Base-by-base conservation (phyloP, 1,140 invertebrate genomes). In the Psix sp. region DNA sequence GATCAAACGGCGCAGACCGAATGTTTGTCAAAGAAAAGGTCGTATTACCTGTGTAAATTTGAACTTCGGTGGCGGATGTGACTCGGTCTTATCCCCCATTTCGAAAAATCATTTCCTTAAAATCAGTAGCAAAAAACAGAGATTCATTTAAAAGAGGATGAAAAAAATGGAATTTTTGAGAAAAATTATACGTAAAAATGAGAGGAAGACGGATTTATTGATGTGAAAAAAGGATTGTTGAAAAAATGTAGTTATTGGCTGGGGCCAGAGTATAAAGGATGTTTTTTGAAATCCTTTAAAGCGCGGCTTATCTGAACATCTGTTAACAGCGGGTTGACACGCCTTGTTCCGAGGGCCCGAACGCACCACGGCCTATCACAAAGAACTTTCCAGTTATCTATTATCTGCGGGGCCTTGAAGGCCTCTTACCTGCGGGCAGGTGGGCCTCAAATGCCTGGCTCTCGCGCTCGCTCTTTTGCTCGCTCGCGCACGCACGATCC, bases 381-480 rank as follows among this genome's bases (percentile, higher is more conserved):
- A 83, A 85, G 80, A 76, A 71, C 76, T 80, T 82, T 60, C 67
- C 79, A 78, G 82, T 86, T 85, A 86, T 84, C 83, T 85, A 82
- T 86, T 85, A 86, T 84, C 82, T 83, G 74, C 72, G 54, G 74
- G 74, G 77, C 77, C 79, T 78, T 82, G 74, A 77, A 79, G 76
- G 67, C 80, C 76, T 77, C 77, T 80, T 86, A 86, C 84, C 84
- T 86, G 84, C 77, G 70, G 80, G 78, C 83, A 84, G 82, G 82
- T 86, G 80, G 80, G 75, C 79, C 74, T 72, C 83, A 77, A 86
- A 84, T 85, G 81, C 7, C 26, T 29, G 7, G 7, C 26, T 7
- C 60, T 26, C 60, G 21, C 59, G 24, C 59, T 36, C 45, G 49
- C 42, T n/a, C n/a, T n/a, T n/a, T n/a, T n/a, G 26, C 26, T 29